Evolutionary conservation across 2,113 vertebrate genomes (phyloP).

Genomic region (Vulpes lagopus): DNA sequence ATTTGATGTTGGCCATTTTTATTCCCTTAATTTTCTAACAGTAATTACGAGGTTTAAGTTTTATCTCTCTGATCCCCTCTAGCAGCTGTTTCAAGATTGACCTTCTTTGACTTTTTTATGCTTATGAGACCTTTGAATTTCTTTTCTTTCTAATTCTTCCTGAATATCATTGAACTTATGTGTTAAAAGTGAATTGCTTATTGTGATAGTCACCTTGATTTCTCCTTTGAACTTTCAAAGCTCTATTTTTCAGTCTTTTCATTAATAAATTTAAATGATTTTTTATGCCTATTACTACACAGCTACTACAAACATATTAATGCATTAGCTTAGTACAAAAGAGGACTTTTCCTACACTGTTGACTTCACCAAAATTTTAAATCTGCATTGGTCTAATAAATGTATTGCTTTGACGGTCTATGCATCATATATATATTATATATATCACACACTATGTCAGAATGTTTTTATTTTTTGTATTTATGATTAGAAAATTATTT

Average conservation of each 20-base stretch:
- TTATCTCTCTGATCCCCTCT: conserved; percentile 73
- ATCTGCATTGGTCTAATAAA: background rate
- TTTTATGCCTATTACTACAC: background rate
- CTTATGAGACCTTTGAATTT: conserved; percentile 81
- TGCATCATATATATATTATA: background rate
- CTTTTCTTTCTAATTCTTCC: conserved; percentile 69
- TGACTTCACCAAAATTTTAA: background rate
- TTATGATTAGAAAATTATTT: background rate
- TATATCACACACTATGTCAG: too few species aligned
- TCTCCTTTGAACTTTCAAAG: conserved; percentile 75
- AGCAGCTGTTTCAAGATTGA: conserved; percentile 75
- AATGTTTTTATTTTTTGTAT: background rate
- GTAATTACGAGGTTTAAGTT: conserved; percentile 74
- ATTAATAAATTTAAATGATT: conserved; percentile 40
- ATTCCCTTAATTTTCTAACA: conserved; percentile 72
- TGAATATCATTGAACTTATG: conserved; percentile 69
- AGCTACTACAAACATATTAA: background rate
- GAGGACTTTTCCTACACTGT: background rate
- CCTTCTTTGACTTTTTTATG: conserved; percentile 75
- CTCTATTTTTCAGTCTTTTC: conserved; percentile 7
- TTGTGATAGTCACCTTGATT: conserved; percentile 66
- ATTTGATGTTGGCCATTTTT: conserved; percentile 70
- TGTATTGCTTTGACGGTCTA: background rate
- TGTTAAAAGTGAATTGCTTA: conserved; percentile 75
- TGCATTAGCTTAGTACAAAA: background rate